Base-by-base conservation (phyloP, 1,140 invertebrate species). In the Pachypeltis micranthus region DNA sequence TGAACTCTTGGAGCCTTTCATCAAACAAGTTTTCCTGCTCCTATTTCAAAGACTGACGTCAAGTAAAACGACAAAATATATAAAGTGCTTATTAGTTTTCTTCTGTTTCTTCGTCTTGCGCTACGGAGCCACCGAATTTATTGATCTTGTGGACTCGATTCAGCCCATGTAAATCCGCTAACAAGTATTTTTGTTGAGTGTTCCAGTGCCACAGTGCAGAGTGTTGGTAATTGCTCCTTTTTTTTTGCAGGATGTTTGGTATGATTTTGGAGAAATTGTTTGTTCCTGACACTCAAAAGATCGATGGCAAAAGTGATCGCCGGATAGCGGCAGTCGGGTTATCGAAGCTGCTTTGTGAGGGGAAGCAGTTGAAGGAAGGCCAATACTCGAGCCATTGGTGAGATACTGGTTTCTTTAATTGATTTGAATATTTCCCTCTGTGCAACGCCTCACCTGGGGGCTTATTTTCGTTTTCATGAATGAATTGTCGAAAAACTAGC, bases 1-100 rank as follows among this genome's bases (percentile, higher is more conserved):
- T 14, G 76, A 81, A 44, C 76, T 83, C 28, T 76, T 96, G 67
- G 78, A 83, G 55, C 81, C 83, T 25, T 94, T 85, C 71, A 81
- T 91, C 70, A 91, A 90, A 70, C 89, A 95, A 77, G 83, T 98
- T 55, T 94, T 96, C 72, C 79, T 91, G 1, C 72, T 98, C 55
- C 76, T 98, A 2, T 98, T 98, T 74, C 91, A 93, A 78, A 79
- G 94, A 65, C 76, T 98, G 34, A 88, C 89, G 2, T 89, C 87
- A 0, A 91, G 90, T 0, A 98, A 96, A 78, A 98, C 95, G 0
- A 90, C 90, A 0, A 97, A 98, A 77, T 96, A 86, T 74, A 82
- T 96, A 1, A 88, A 88, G 72, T 84, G 87, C 63, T 77, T 98
- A 0, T 85, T 97, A 44, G 87, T 93, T 0, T 97, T 97, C 77